Evolutionary conservation across 2,888 invertebrate species (phyloP), one percentile per base, ranked within the genome.

Genomic region (Stenoptilia bipunctidactyla): DNA sequence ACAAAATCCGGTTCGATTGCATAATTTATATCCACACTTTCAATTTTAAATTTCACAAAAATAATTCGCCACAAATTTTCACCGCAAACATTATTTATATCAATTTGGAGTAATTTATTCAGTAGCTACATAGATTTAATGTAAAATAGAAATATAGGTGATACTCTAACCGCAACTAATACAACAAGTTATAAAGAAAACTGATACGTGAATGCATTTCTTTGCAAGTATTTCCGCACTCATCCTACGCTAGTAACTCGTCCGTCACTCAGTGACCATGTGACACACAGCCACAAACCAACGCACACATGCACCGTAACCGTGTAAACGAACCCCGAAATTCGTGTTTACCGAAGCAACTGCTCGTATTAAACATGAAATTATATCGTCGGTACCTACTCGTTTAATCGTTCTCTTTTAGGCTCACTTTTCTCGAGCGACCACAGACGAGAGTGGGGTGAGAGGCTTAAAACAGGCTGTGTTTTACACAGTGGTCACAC

Each of bases 391-490:
- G 61, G 67, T 63, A 66, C 20, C 20, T 5, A 20, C 67, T 58
- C 61, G 66, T 75, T 75, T 71, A 71, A 75, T 75, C 76, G 70
- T 51, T 53, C 65, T 61, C 66, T 60, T 71, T 75, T 66, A 61
- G 72, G 74, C 67, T 70, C 73, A 68, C 71, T 75, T 79, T 79
- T 73, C 76, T 72, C 69, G 67, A 57, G 41, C 54, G 53, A 45
- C 46, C 48, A 20, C 8, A 44, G 45, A 58, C 60, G 48, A 49
- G 71, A 70, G 82, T 77, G 83, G 83, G 83, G 80, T 75, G 65
- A 63, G 62, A 58, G 62, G 63, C 70, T 82, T 82, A 83, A 73
- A 83, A 83, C 77, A 64, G 69, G 55, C 68, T 60, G 74, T 49
- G 61, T 65, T 69, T 66, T 66, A 66, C 71, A 58, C 51, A 53